These are phyloP conservation scores for Passerina amoena DNA, from an alignment of 2,113 vertebrate species.

Conservation along the genomic window DNA sequence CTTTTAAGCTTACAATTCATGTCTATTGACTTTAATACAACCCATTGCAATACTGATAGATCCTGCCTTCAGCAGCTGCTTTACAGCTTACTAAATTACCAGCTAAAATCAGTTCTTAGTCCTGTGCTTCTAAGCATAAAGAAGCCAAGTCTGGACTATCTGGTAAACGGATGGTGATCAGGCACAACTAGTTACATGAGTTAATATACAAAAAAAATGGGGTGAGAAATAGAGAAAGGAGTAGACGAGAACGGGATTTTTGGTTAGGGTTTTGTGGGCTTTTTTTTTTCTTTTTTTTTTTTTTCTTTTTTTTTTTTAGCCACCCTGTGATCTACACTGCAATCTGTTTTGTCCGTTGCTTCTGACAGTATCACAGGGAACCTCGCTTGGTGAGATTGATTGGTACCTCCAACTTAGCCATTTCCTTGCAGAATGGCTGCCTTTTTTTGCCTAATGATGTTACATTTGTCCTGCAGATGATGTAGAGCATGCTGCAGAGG, in stretches of 20 bases:
- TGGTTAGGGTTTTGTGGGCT: background rate
- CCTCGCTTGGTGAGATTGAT: slow-evolving; percentile 85
- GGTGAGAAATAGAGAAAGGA: background rate
- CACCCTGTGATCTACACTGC: slow-evolving; percentile 54
- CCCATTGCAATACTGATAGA: background rate
- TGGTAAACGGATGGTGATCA: background rate
- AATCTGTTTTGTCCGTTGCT: slow-evolving; percentile 78
- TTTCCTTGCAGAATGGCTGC: slow-evolving; percentile 88
- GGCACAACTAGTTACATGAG: background rate
- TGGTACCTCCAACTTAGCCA: slow-evolving; percentile 83
- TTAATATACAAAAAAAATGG: slow-evolving; percentile 20
- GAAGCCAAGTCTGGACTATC: background rate
- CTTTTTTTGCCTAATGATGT: slow-evolving; percentile 89
- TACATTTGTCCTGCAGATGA: slow-evolving; percentile 93
- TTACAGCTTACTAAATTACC: background rate
- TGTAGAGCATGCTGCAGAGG: slow-evolving; percentile 72
- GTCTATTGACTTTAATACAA: background rate
- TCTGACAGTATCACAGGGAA: slow-evolving; percentile 85
- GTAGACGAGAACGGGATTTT: background rate
- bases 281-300: background rate
- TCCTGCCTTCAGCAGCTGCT: background rate
- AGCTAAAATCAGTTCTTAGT: background rate
- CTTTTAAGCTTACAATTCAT: background rate
- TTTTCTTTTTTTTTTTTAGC: background rate
- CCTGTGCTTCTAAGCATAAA: background rate